Evolutionary conservation across 2,888 invertebrate genomes (phyloP), one percentile per base, ranked within the genome.

Genomic region (Epirrita christyi): DNA sequence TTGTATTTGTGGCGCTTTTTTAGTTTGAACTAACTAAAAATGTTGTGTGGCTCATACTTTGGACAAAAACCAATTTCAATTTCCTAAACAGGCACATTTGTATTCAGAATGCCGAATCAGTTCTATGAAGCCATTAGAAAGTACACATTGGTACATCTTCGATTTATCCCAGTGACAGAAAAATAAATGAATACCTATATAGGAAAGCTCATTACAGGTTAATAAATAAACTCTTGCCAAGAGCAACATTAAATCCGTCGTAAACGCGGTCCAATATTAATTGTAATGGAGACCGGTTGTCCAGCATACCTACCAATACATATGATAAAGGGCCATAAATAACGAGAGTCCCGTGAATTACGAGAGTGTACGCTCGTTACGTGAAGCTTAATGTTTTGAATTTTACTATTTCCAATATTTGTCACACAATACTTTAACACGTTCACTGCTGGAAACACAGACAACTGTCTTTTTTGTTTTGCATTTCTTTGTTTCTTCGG

Each of bases 161-260:
- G 45, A 58, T 53, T 37, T 41, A 58, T 49, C 44, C 6, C 1
- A 36, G 21, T 56, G 63, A 65, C 55, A 55, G 42, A 46, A 49
- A 42, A 51, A 71, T 69, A 72, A 61, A 61, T 52, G 51, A 55
- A 51, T 44, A 55, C 44, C 46, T 68, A n/a, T n/a, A n/a, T n/a
- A 64, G 63, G 64, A 68, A 64, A 67, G 54, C 66, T 77, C 75
- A 78, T 77, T 79, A 75, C 73, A 34, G 53, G 32, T 54, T 70
- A 58, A 78, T 81, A 80, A 80, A 80, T 80, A 76, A 73, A 66
- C 54, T 42, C 42, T 61, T 54, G 67, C 69, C 66, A 48, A 52
- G 49, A 64, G 66, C 67, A 53, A 59, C 59, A 61, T 67, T 59
- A 66, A 66, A 55, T 65, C 68, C 69, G 73, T 67, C 73, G 60